Percentiles rank a stretch among this genome's conserved stretches.
phyloP scores from a whole-genome alignment of 23 tunicate genomes.

The Aplidium turbinatum region DNA sequence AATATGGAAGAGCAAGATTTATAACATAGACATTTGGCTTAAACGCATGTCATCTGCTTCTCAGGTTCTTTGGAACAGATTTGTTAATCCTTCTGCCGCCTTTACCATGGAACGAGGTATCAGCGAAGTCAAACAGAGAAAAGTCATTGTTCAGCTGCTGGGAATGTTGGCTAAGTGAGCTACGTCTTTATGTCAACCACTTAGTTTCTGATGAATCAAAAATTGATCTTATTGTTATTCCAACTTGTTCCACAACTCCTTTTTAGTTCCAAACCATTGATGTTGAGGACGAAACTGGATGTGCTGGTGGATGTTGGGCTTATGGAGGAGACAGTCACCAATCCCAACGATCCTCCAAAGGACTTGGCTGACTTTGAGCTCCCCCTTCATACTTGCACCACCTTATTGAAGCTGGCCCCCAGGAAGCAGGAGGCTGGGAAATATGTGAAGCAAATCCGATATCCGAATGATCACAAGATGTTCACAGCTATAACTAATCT shows the following conservation, averaged over 20 bases:
- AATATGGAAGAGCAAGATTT: too few relatives aligned
- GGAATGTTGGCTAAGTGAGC: slow-evolving; percentile 67
- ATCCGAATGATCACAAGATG: slow-evolving; percentile 45
- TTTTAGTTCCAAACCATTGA: slow-evolving; percentile 27
- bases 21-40: not conserved
- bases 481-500: slow-evolving; percentile 29
- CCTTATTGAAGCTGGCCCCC: slow-evolving; percentile 34
- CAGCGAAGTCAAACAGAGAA: slow-evolving; percentile 55
- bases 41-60: not conserved
- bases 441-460: slow-evolving; percentile 40
- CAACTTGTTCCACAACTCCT: not conserved
- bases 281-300: slow-evolving; percentile 50
- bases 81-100: slow-evolving; percentile 50
- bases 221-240: not conserved
- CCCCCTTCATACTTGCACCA: slow-evolving; percentile 50
- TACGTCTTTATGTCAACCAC: not conserved
- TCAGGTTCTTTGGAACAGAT: slow-evolving; percentile 65
- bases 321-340: slow-evolving; percentile 16
- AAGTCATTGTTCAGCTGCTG: slow-evolving; percentile 55
- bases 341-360: not conserved
- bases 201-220: not conserved
- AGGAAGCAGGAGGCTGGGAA: slow-evolving; percentile 56
- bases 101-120: slow-evolving; percentile 45
- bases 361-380: slow-evolving; percentile 43
- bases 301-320: slow-evolving; percentile 63